Evolutionary conservation across 2,113 vertebrate genomes (phyloP).

Genomic region (western clawed frog (Xenopus tropicalis)): DNA sequence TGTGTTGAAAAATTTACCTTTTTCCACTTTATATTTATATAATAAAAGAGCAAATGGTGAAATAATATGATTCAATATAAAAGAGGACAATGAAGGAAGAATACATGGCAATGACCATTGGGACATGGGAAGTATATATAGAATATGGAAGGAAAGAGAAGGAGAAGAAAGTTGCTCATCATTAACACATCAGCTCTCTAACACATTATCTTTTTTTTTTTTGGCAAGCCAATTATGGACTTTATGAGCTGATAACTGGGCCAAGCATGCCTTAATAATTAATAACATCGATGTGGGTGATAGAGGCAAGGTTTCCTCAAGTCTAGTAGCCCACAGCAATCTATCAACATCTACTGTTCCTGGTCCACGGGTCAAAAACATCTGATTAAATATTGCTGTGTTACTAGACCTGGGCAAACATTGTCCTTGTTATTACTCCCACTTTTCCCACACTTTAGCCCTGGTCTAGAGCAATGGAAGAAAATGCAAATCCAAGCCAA

Average conservation of each 20-base stretch:
- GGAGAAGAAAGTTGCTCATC: conserved; percentile 13
- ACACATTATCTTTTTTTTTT: neutral
- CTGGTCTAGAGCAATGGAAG: too few species aligned
- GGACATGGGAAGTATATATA: neutral
- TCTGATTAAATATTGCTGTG: too few species aligned
- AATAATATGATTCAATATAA: neutral
- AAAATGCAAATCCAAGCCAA: too few species aligned
- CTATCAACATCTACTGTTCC: too few species aligned
- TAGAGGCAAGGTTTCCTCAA: too few species aligned
- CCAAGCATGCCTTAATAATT: conserved; percentile 12
- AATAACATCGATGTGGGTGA: too few species aligned
- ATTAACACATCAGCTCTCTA: conserved; percentile 13
- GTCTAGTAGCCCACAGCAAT: too few species aligned
- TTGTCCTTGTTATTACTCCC: too few species aligned
- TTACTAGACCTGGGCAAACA: too few species aligned
- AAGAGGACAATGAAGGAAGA: neutral
- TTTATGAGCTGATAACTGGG: neutral
- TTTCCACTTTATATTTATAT: conserved; percentile 33
- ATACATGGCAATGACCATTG: neutral
- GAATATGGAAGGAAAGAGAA: conserved; percentile 12
- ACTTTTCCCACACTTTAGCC: too few species aligned
- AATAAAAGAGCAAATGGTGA: neutral
- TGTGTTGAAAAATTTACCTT: conserved; percentile 19
- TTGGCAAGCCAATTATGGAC: neutral
- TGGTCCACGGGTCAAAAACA: too few species aligned